Percentiles rank a stretch among this genome's conserved stretches.
Evolutionary conservation across 1,140 invertebrate species (phyloP).

Genomic region (Calliphora vicina): DNA sequence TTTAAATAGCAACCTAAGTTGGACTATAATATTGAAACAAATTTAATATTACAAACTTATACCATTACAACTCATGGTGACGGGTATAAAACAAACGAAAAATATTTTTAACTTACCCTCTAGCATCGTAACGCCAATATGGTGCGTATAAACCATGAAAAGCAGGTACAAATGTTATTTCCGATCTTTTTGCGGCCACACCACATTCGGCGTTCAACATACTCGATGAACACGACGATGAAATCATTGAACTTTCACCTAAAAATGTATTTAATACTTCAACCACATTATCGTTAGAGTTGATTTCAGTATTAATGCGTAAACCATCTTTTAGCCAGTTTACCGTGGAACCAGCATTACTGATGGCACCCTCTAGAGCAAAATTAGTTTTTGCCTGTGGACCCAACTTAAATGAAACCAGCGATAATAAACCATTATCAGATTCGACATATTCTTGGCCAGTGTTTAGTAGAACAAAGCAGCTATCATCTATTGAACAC

Average conservation of each 20-base stretch:
- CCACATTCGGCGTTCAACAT: slow-evolving; percentile 58
- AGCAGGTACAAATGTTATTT: slow-evolving; percentile 93
- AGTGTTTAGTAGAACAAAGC: slow-evolving; percentile 95
- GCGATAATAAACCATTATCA: slow-evolving; percentile 89
- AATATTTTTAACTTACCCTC: slow-evolving; percentile 72
- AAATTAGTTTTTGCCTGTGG: slow-evolving; percentile 80
- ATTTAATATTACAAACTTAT: too few species aligned
- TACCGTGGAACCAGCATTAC: slow-evolving; percentile 77
- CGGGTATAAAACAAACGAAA: too few species aligned
- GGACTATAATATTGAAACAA: too few species aligned
- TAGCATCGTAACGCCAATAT: slow-evolving; percentile 90
- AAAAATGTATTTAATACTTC: slow-evolving; percentile 57
- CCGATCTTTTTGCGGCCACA: slow-evolving; percentile 63
- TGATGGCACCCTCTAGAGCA: slow-evolving; percentile 92
- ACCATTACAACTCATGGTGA: too few species aligned
- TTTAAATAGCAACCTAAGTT: too few species aligned
- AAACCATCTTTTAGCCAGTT: slow-evolving; percentile 86
- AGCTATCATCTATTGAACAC: slow-evolving; percentile 94
- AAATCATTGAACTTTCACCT: slow-evolving; percentile 59
- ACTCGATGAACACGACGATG: slow-evolving; percentile 58
- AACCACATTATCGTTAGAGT: slow-evolving; percentile 69
- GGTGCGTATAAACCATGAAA: slow-evolving; percentile 95
- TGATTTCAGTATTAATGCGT: slow-evolving; percentile 73
- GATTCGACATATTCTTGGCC: slow-evolving; percentile 82
- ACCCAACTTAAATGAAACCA: slow-evolving; percentile 92